Evolutionary conservation across 2,888 invertebrate genomes (phyloP), one percentile per base, ranked within the genome.

Genomic region (Malthinus seriepunctatus): DNA sequence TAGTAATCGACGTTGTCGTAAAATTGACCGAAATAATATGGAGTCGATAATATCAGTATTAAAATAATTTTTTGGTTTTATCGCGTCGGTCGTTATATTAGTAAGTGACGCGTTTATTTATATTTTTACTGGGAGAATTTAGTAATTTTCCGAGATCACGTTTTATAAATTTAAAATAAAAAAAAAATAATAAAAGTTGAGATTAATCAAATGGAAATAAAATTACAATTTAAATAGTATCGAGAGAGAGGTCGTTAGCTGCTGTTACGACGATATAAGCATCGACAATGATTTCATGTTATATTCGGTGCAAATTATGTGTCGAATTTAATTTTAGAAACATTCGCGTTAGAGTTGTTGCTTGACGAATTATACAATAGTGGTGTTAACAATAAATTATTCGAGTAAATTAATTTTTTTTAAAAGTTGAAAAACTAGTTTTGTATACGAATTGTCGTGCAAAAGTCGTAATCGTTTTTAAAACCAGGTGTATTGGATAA

Each of bases 391-490:
- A 58, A 52, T 46, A 46, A 32, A 32, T 46, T 42, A 51, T 15
- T 14, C n/a, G 32, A 48, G 12, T 33, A 32, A 12, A 10, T 48
- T 15, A 38, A 53, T 52, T 53, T 53, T 38, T 52, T 48, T 47
- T 56, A 51, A 49, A 58, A 58, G 12, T 54, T 33, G 55, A 34
- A 55, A 56, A 60, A 60, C 60, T 60, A 56, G 60, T 60, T 60
- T 51, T 39, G 44, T 47, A 51, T 5, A 5, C n/a, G 23, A 23
- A 47, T 37, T 38, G 49, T 56, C 31, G 45, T 23, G 42, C 35
- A 10, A 14, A 38, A 50, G 48, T 60, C 50, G 51, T 48, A 49
- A 52, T 55, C 50, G 44, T 45, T 45, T 55, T 48, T 56, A 45
- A 46, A 32, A 42, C 55, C 49, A 50, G 55, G 45, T 56, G 56